Evolutionary conservation across 2,113 vertebrate genomes (phyloP).

Genomic region (Tragelaphus scriptus): DNA sequence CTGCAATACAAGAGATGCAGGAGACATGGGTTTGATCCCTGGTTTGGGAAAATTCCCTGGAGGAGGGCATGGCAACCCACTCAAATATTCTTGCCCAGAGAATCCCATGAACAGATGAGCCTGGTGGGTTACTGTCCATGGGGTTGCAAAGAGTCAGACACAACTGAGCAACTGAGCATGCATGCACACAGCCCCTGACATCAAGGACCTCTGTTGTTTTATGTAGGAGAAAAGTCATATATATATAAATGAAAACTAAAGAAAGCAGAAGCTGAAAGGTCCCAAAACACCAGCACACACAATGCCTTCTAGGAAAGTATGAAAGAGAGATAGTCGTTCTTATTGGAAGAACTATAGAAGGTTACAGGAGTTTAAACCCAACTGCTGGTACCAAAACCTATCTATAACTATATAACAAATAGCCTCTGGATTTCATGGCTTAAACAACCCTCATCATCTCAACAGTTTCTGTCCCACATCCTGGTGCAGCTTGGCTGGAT

Average conservation of each 20-base stretch:
- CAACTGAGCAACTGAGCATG: fast-evolving
- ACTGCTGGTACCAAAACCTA: background rate
- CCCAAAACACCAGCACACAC: background rate
- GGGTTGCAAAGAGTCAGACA: background rate
- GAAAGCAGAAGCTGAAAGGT: background rate
- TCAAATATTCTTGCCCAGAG: background rate
- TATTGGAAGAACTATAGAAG: background rate
- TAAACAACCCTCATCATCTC: background rate
- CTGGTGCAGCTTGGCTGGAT: background rate
- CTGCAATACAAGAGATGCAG: background rate
- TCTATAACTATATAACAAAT: background rate
- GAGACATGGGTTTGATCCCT: background rate
- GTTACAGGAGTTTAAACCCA: background rate
- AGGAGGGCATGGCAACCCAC: background rate
- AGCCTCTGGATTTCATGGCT: background rate
- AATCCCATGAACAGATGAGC: background rate
- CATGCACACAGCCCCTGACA: background rate
- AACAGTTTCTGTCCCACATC: background rate
- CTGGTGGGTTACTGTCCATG: background rate
- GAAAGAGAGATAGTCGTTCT: background rate
- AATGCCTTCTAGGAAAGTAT: background rate
- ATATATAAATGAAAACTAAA: background rate
- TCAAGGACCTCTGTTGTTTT: background rate
- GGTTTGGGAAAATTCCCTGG: background rate
- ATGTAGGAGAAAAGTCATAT: background rate